These are phyloP conservation scores for Eolophus roseicapilla DNA, from an alignment of 2,113 vertebrate genomes.

Conservation along the genomic window DNA sequence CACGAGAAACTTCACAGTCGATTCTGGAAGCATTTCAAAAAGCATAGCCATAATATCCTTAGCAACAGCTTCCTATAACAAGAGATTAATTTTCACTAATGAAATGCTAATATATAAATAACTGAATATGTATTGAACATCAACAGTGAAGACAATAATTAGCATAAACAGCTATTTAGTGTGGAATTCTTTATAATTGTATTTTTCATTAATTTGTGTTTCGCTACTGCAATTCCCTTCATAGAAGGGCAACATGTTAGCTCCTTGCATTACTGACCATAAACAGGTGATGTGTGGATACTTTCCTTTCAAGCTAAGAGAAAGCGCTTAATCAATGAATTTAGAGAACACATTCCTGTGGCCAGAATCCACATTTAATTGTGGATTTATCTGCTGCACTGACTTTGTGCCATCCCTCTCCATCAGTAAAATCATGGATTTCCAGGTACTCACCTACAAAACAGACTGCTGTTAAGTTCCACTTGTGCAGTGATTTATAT, in stretches of 20 bases:
- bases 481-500: background rate
- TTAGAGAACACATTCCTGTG: background rate
- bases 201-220: background rate
- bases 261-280: background rate
- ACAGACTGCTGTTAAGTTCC: background rate
- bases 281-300: background rate
- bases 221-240: background rate
- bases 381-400: background rate
- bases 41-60: background rate
- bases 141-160: background rate
- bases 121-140: background rate
- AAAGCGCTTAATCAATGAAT: background rate
- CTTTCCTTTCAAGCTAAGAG: background rate
- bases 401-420: background rate
- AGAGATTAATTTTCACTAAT: background rate
- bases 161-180: background rate
- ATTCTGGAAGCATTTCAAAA: background rate
- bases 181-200: background rate
- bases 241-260: background rate
- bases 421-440: background rate
- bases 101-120: conserved; percentile 14
- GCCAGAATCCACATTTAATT: background rate
- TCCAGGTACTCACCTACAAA: background rate
- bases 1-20: background rate
- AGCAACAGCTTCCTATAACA: background rate